phyloP scores from a whole-genome alignment of 2,113 vertebrate genomes.

The Eublepharis macularius region DNA sequence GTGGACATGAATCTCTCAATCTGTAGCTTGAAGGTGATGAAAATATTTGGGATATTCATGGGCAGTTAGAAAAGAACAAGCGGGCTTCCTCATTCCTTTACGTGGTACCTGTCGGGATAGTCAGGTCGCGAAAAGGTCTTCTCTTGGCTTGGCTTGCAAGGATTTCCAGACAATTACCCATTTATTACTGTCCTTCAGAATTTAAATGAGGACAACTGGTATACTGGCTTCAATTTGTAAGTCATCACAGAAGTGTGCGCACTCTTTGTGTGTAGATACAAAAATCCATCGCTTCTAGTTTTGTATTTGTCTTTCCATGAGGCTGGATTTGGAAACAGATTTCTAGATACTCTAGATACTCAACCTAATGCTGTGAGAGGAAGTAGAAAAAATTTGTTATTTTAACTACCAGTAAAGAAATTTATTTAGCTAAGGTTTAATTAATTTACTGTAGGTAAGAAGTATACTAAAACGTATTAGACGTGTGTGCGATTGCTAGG shows the following conservation, averaged over 20 bases:
- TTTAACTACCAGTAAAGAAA: slow-evolving; percentile 26
- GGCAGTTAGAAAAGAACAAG: background rate
- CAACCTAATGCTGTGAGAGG: slow-evolving; percentile 30
- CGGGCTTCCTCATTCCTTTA: background rate
- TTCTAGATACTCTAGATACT: slow-evolving; percentile 14
- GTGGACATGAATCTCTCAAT: background rate
- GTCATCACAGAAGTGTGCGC: background rate
- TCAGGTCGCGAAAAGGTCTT: background rate
- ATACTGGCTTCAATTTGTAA: background rate
- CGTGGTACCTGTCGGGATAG: background rate
- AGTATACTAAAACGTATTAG: slow-evolving; percentile 8
- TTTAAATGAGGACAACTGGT: background rate
- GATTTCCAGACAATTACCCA: background rate
- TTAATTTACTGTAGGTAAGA: slow-evolving; percentile 20
- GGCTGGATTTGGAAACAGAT: background rate
- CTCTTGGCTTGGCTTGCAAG: background rate
- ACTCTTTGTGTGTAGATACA: background rate
- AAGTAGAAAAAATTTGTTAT: slow-evolving; percentile 4
- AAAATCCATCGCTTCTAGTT: background rate
- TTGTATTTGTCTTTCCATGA: background rate
- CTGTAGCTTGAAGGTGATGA: background rate
- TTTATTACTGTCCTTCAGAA: background rate
- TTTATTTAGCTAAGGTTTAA: slow-evolving; percentile 5
- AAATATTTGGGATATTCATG: background rate
- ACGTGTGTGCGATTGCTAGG: slow-evolving; percentile 21